These are phyloP conservation scores for Taenioides sp. DNA, from an alignment of 2,797 vertebrate species.

Conservation along the genomic window DNA sequence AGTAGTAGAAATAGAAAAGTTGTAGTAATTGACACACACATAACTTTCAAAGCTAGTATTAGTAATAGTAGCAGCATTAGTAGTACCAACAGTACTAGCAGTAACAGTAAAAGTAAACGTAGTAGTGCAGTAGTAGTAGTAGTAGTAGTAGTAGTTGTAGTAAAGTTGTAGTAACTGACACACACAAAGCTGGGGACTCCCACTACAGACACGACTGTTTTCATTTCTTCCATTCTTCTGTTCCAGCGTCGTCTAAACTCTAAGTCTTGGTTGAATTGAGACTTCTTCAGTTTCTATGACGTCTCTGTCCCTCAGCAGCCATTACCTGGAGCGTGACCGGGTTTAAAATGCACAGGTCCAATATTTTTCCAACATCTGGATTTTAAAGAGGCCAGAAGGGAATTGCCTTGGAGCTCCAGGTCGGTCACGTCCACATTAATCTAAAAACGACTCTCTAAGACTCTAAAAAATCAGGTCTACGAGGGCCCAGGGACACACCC, in stretches of 20 bases:
- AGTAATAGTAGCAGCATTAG: too few species aligned
- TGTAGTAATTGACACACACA: too few species aligned
- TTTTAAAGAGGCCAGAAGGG: slow-evolving; percentile 46
- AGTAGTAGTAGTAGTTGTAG: too few species aligned
- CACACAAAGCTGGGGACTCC: not conserved
- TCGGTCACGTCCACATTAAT: slow-evolving; percentile 39
- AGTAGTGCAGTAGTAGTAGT: not conserved
- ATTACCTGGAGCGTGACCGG: slow-evolving; percentile 28
- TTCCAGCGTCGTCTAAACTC: not conserved
- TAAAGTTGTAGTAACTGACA: not conserved
- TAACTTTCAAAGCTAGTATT: too few species aligned
- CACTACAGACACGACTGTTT: not conserved
- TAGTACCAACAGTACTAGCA: not conserved
- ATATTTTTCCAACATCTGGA: slow-evolving; percentile 54
- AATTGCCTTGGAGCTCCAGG: slow-evolving; percentile 35
- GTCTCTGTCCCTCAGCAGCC: slow-evolving; percentile 33
- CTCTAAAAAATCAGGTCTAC: not conserved
- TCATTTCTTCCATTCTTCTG: not conserved
- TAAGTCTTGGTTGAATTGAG: slow-evolving; percentile 6
- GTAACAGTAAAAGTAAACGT: not conserved
- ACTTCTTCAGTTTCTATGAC: slow-evolving; percentile 22
- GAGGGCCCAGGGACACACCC: slow-evolving; percentile 20
- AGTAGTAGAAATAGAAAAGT: too few species aligned
- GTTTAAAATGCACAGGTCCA: slow-evolving; percentile 7
- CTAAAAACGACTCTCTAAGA: slow-evolving; percentile 36